Percentiles rank a stretch among this genome's conserved stretches.
These are phyloP conservation scores for Hydropotes inermis DNA, from an alignment of 2,113 vertebrate species.

Conservation along the genomic window DNA sequence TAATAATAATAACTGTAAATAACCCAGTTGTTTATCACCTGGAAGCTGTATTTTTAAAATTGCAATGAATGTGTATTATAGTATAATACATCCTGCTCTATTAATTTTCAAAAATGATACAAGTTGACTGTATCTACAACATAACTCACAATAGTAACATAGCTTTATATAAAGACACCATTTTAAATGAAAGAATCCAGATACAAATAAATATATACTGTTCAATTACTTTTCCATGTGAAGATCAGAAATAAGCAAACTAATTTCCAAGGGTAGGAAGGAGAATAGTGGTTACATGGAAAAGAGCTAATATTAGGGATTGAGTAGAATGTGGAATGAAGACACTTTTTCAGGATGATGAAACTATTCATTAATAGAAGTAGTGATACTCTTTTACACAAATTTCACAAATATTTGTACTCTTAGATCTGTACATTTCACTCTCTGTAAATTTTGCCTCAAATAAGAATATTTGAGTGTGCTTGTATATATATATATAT, in stretches of 20 bases:
- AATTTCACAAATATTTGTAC: not conserved
- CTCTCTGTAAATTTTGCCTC: not conserved
- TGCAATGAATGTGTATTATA: not conserved
- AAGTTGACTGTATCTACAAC: not conserved
- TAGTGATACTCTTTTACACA: not conserved
- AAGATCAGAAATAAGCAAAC: not conserved
- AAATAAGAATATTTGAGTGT: not conserved
- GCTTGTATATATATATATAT: not conserved
- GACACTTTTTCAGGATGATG: not conserved
- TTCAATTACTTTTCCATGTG: not conserved
- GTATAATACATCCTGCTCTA: not conserved
- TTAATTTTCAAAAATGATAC: not conserved
- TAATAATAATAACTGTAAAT: not conserved
- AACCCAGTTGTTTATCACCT: not conserved
- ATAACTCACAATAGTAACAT: not conserved
- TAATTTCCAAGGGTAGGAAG: not conserved
- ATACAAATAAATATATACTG: not conserved
- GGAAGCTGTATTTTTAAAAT: not conserved
- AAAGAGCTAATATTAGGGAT: not conserved
- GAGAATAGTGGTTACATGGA: not conserved
- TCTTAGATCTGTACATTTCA: not conserved
- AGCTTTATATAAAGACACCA: not conserved
- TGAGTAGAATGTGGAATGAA: not conserved
- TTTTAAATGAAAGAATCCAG: not conserved
- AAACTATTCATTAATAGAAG: not conserved